Evolutionary conservation across 2,113 vertebrate species (phyloP).

Genomic region (Xiphophorus couchianus): DNA sequence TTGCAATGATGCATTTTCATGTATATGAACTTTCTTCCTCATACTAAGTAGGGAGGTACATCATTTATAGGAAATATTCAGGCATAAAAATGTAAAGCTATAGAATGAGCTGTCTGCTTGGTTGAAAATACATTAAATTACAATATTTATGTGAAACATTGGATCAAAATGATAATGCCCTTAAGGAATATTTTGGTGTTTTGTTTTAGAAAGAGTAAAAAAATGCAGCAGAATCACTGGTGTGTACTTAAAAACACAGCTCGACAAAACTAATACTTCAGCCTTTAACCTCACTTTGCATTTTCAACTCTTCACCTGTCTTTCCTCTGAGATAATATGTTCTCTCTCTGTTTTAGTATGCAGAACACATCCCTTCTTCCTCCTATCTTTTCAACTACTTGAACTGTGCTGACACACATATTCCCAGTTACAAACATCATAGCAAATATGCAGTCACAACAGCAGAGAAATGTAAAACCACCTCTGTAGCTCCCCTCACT

Average conservation of each 20-base stretch:
- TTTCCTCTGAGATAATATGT: constrained; percentile 14
- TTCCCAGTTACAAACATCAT: constrained; percentile 14
- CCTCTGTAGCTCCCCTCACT: neutral
- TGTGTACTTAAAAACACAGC: neutral
- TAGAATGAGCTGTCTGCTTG: no score
- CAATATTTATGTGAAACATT: no score
- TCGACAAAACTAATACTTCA: constrained; percentile 1
- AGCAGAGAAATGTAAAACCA: constrained; percentile 13
- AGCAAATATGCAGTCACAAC: constrained; percentile 1
- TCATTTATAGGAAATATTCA: no score
- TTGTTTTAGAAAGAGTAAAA: no score
- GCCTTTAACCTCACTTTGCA: constrained; percentile 28
- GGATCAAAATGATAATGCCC: no score
- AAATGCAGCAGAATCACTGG: neutral
- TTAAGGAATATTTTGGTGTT: no score
- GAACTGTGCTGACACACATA: constrained; percentile 25
- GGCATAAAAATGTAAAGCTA: no score
- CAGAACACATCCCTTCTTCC: constrained; percentile 1
- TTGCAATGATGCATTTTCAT: no score
- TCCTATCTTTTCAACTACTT: constrained; percentile 13
- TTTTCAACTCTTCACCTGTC: constrained; percentile 7
- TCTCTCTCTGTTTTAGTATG: neutral
- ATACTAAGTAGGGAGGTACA: no score
- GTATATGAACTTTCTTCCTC: no score
- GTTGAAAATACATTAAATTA: no score